Evolutionary conservation across 2,888 invertebrate genomes (phyloP), one percentile per base, ranked within the genome.

Genomic region (Tenthredo scrophulariae): DNA sequence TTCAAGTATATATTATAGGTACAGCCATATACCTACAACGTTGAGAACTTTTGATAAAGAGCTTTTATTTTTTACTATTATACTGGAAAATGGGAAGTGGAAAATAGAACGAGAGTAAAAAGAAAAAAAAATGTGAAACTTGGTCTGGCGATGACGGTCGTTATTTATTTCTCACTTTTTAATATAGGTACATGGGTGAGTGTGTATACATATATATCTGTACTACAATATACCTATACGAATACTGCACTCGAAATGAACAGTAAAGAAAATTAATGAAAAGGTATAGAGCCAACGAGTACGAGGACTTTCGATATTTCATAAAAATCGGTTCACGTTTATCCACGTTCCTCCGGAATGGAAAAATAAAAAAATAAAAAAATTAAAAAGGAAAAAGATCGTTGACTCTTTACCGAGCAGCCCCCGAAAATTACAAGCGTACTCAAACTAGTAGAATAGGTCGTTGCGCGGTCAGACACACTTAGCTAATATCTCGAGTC

Each of bases 391-490:
- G 7, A 54, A 54, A 7, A 54, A 54, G 0, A 54, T 54, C 7
- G n/a, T 54, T n/a, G n/a, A 2, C 54, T 54, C n/a, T n/a, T n/a
- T 54, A 2, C 54, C 2, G 54, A 54, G 7, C n/a, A 54, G 7
- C n/a, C n/a, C 7, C 18, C 54, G 54, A 54, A 54, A 54, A 67
- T 33, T 26, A 29, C 18, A 67, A 6, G 67, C 29, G 62, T 15
- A 50, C n/a, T 33, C 46, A 13, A 54, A 54, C 54, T 29, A 77
- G 77, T 77, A 29, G 77, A 50, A 77, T 54, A 77, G 77, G 18
- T 77, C 50, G 29, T 18, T 54, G 77, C 54, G 46, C 50, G 29
- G 77, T 77, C 77, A 77, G 77, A 77, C 77, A 50, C 26, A 26
- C 77, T 74, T 10, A 0, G 70, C n/a, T 15, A 37, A 37, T 33